Evolutionary conservation across 2,113 vertebrate genomes (phyloP), one percentile per base, ranked within the genome.

Genomic region (Peromyscus maniculatus): DNA sequence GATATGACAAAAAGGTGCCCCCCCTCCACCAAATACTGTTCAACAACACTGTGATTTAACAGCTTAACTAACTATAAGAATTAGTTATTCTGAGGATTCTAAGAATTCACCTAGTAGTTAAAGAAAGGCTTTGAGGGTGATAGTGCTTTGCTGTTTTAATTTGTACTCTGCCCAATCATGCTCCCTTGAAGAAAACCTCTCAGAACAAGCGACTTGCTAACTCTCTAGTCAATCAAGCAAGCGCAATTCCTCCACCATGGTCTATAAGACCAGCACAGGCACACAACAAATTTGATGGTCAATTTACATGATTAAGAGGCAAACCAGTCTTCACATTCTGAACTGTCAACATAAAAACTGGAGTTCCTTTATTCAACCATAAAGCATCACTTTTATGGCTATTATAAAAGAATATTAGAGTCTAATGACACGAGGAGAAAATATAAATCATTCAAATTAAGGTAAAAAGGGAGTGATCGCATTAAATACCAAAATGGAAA

Each of bases 1-100:
- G 98, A 97, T 3, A 98, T 96, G 97, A 97, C 80, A 97, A 98
- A 98, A 98, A 96, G 91, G 93, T 91, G 94, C 80, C 59, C 15
- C 55, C 16, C 7, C 15, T 43, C 24, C 7, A 19, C 1, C 10
- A 83, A 89, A 93, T 95, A 98, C 93, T 98, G 90, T 94, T 96
- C 83, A 96, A 97, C 89, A 98, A 89, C 75, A 97, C 77, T 96
- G 96, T 72, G 52, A 91, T 97, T 98, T 98, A 98, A 98, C 92
- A 98, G 94, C 92, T 97, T 97, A 97, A 95, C 87, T 96, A 96
- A 93, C 28, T 69, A 75, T 7, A 49, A 49, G 46, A 49, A 49
- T 49, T 49, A 49, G 46, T 49, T 49, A 49, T 49, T 49, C 46
- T 90, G 89, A 88, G 89, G 75, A 92, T 93, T 92, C 88, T 67